Conservation (phyloP, 2,888 invertebrate genomes). For the Beris chalybata region DNA sequence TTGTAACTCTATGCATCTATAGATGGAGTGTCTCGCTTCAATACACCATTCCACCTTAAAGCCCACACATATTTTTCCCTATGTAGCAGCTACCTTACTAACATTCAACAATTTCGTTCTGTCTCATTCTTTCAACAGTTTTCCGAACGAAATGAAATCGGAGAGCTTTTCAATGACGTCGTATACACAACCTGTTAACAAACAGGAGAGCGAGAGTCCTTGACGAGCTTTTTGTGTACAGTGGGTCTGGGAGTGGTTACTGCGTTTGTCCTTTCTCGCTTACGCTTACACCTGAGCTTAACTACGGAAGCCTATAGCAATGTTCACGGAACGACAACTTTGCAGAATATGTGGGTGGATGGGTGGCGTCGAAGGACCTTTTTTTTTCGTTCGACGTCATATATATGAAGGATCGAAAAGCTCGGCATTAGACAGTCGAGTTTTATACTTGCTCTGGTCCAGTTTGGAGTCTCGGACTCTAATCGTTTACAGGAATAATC, state of each 20-base stretch:
- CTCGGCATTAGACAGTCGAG: slow-evolving; percentile 54
- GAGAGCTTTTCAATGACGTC: slow-evolving; percentile 20
- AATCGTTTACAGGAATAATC: slow-evolving; percentile 5
- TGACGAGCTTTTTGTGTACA: slow-evolving; percentile 14
- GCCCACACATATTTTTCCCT: no score
- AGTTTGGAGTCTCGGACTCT: slow-evolving; percentile 24
- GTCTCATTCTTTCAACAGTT: slow-evolving; percentile 1
- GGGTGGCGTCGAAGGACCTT: slow-evolving; percentile 32
- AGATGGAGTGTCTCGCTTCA: no score
- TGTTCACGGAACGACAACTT: not conserved
- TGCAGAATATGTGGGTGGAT: slow-evolving; percentile 22
- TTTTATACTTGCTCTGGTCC: slow-evolving; percentile 54
- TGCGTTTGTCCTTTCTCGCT: slow-evolving; percentile 11
- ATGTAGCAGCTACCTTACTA: no score
- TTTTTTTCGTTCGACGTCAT: slow-evolving; percentile 33
- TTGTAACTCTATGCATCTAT: no score
- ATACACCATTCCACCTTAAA: no score
- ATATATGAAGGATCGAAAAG: slow-evolving; percentile 48
- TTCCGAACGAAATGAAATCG: not conserved
- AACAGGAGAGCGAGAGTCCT: slow-evolving; percentile 8
- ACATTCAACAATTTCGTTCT: slow-evolving; percentile 26
- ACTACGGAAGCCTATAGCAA: slow-evolving; percentile 9
- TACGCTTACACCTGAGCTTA: not conserved
- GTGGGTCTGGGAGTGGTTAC: slow-evolving; percentile 26
- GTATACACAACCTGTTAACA: slow-evolving; percentile 25